Conservation (phyloP, 2,113 vertebrate species). For the Carettochelys insculpta region DNA sequence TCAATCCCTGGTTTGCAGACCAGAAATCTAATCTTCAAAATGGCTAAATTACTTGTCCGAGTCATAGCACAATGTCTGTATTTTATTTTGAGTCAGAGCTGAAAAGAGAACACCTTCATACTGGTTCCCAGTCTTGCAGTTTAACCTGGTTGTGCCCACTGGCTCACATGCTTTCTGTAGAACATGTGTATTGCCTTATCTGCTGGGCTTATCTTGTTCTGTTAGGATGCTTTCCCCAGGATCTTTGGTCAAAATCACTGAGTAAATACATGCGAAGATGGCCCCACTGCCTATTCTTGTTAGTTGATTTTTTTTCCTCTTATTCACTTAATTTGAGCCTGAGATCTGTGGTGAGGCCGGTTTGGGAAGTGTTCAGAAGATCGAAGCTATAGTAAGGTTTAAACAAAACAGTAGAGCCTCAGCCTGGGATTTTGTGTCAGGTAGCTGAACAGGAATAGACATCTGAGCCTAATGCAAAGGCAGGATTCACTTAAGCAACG, state of each 20-base stretch:
- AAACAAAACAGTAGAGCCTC: slow-evolving; percentile 2
- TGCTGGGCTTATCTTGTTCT: not conserved
- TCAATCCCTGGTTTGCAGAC: not conserved
- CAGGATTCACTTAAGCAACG: not conserved
- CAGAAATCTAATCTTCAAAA: not conserved
- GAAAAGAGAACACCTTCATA: not conserved
- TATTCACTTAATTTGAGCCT: slow-evolving; percentile 8
- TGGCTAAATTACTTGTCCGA: not conserved
- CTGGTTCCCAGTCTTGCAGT: not conserved
- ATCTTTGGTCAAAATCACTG: not conserved
- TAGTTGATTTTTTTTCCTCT: not conserved
- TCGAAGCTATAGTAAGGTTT: not conserved
- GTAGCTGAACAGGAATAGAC: not conserved
- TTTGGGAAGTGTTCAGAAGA: not conserved
- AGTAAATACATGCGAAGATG: not conserved
- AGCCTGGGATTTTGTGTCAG: not conserved
- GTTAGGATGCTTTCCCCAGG: not conserved
- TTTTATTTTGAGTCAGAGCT: not conserved
- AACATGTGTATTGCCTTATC: not conserved
- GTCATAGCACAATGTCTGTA: not conserved
- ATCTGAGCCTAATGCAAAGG: not conserved
- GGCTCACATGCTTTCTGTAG: not conserved
- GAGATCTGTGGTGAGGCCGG: not conserved
- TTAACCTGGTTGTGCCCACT: not conserved
- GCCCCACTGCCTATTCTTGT: not conserved